Evolutionary conservation across 2,888 invertebrate species (phyloP).

Genomic region (Buathra laborator): DNA sequence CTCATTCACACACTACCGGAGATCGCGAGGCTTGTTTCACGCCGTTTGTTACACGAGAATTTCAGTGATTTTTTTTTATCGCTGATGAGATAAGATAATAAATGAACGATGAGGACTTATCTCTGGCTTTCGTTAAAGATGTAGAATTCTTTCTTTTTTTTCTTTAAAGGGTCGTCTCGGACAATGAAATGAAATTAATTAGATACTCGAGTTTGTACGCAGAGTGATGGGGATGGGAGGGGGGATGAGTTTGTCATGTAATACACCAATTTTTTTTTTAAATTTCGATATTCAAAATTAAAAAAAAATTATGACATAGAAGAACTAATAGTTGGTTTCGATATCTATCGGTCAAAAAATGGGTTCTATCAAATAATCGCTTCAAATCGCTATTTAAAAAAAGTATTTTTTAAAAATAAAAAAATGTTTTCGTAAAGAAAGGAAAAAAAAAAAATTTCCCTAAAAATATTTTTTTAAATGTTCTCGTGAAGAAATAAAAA

Average conservation of each 20-base stretch:
- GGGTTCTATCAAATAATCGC: too few relatives aligned
- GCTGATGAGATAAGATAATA: neutral
- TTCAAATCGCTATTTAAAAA: too few relatives aligned
- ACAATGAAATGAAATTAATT: neutral
- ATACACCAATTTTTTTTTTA: neutral
- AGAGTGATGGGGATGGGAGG: neutral
- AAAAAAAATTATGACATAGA: too few relatives aligned
- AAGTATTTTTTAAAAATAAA: too few relatives aligned
- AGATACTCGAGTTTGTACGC: neutral
- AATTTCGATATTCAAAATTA: too few relatives aligned
- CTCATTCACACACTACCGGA: conserved; percentile 59
- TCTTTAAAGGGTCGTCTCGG: neutral
- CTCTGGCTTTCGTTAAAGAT: neutral
- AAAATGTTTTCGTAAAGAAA: too few relatives aligned
- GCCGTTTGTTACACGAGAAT: neutral
- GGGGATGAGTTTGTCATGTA: too few relatives aligned
- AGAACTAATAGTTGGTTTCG: too few relatives aligned
- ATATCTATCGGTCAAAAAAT: too few relatives aligned
- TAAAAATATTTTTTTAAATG: too few relatives aligned
- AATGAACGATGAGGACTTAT: neutral
- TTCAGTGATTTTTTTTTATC: neutral
- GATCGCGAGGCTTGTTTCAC: conserved; percentile 10
- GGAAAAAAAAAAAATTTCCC: too few relatives aligned
- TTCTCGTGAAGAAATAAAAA: too few relatives aligned
- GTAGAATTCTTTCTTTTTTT: neutral